Base-by-base conservation (phyloP, 1,140 invertebrate genomes). In the Helicoverpa armigera region DNA sequence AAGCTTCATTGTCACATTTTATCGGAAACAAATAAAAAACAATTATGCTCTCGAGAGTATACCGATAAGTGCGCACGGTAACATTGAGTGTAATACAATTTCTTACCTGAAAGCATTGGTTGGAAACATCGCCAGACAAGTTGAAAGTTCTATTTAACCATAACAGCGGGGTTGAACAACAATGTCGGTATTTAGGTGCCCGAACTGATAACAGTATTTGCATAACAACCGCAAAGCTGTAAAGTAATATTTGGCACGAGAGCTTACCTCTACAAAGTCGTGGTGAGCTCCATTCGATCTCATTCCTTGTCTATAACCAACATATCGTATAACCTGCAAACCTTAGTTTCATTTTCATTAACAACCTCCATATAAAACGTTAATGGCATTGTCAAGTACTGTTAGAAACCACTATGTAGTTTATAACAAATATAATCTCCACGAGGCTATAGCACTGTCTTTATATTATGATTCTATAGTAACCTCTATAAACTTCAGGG, bases 191-290 rank as follows among this genome's bases (percentile, higher is more conserved):
- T 76, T 81, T 76, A 77, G 74, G 73, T 76, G 72, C n/a, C 51
- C 14, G 29, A 54, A 76, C 67, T 77, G 54, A 61, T 80, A 79
- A 75, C 58, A 56, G 60, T 79, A 82, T 82, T 82, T 82, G 72
- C 81, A 79, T 79, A 82, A 75, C 63, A 82, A 70, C 76, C 81
- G 53, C 76, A 79, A 79, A 82, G 72, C 77, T 79, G 67, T 56
- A 70, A 82, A 82, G 76, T 80, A 82, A 79, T 82, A 80, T 77
- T 82, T 80, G 61, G 77, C 77, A 80, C 72, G 61, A 76, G 60
- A 70, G 61, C 77, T 76, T n/a, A 79, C 50, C 63, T 80, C 31
- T 54, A 51, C 81, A 53, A 75, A 82, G 78, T 79, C 76, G 70
- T 80, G 54, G 61, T 63, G 48, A 80, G 16, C 50, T 72, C 43